phyloP scores from a whole-genome alignment of 2,888 invertebrate genomes.

The Arrhopalites spinosus region DNA sequence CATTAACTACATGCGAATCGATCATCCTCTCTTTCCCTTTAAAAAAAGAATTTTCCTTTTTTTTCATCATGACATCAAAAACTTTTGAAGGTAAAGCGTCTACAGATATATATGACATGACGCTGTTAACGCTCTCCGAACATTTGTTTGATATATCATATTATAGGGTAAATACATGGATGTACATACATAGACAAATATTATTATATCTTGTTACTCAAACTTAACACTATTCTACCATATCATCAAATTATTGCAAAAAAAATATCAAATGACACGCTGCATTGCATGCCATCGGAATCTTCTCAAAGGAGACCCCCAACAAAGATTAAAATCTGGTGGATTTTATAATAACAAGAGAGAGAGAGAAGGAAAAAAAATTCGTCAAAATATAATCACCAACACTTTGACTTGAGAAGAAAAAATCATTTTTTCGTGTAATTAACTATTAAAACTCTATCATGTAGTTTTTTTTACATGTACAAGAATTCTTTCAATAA shows the following conservation, averaged over 20 bases:
- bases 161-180: neutral
- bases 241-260: conserved; percentile 34
- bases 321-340: conserved; percentile 17
- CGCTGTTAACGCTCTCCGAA: neutral
- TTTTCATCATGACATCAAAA: neutral
- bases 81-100: no score
- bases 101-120: neutral
- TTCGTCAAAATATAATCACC: conserved; percentile 3
- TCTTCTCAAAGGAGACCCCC: conserved; percentile 25
- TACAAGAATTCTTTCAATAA: no score
- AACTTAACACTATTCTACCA: conserved; percentile 22
- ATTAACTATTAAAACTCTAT: no score
- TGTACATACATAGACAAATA: neutral
- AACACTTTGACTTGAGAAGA: no score
- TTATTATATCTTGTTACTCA: neutral
- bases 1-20: conserved; percentile 35
- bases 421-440: no score
- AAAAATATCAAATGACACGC: conserved; percentile 25
- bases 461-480: no score
- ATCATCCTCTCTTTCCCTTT: conserved; percentile 1
- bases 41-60: neutral
- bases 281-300: conserved; percentile 26
- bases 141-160: neutral
- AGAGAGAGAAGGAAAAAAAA: neutral
- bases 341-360: neutral